These are phyloP conservation scores for Coregonus ussuriensis DNA, from an alignment of 2,797 vertebrate species.

Conservation along the genomic window DNA sequence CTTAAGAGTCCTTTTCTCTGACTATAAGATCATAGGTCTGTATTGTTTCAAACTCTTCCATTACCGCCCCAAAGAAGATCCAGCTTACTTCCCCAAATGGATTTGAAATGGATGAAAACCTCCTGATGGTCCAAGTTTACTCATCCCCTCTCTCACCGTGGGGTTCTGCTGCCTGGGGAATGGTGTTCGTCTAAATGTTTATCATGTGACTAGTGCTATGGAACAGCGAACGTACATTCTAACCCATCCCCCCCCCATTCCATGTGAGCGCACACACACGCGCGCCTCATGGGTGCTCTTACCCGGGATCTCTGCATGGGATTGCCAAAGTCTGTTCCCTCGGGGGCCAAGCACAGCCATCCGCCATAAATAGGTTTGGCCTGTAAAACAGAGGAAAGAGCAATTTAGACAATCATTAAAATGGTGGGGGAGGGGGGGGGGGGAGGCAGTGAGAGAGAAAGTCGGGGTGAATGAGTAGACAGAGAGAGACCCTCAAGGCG, in stretches of 20 bases:
- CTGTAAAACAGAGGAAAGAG: slow-evolving; percentile 65
- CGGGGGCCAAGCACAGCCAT: slow-evolving; percentile 85
- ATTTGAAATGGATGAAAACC: neutral
- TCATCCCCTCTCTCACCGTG: neutral
- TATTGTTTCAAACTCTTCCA: too few relatives aligned
- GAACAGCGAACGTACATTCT: neutral
- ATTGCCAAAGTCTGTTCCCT: slow-evolving; percentile 86
- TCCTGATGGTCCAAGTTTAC: neutral
- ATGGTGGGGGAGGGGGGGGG: slow-evolving; percentile 24
- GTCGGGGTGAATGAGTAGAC: neutral
- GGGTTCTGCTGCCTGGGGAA: neutral
- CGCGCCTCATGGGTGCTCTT: slow-evolving; percentile 45
- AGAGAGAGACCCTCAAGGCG: slow-evolving; percentile 26
- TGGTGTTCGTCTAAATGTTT: neutral
- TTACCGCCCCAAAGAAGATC: too few relatives aligned
- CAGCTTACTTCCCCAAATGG: neutral
- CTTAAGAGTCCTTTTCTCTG: too few relatives aligned
- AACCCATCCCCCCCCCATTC: too few relatives aligned
- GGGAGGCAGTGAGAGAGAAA: slow-evolving; percentile 8
- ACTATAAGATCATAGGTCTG: too few relatives aligned
- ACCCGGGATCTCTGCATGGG: slow-evolving; percentile 85
- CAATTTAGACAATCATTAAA: slow-evolving; percentile 72
- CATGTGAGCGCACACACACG: too few relatives aligned
- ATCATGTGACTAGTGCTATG: neutral
- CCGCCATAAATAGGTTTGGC: slow-evolving; percentile 86